Evolutionary conservation across 2,888 invertebrate genomes (phyloP).

Genomic region (Theodoxus fluviatilis): DNA sequence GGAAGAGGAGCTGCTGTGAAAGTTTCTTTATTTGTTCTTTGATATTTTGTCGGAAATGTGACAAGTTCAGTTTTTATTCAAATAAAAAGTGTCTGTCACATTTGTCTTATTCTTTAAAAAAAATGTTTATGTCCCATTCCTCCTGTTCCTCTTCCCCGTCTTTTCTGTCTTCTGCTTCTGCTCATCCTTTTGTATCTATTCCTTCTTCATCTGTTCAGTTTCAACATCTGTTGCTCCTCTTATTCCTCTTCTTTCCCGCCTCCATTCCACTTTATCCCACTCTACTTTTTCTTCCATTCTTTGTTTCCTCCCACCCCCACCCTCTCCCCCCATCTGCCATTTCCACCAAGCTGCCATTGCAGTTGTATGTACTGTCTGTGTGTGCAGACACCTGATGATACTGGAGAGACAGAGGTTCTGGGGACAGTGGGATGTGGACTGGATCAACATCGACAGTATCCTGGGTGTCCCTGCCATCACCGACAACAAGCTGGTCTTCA

Average conservation of each 20-base stretch:
- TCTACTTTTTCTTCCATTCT: neutral
- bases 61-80: neutral
- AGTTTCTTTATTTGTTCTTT: neutral
- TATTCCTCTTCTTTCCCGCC: neutral
- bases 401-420: slow-evolving; percentile 76
- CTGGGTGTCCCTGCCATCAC: slow-evolving; percentile 73
- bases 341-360: neutral
- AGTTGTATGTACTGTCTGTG: slow-evolving; percentile 17
- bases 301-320: no score
- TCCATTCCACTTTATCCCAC: neutral
- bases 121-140: neutral
- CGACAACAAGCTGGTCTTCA: slow-evolving; percentile 74
- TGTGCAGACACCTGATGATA: slow-evolving; percentile 77
- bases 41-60: neutral
- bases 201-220: neutral
- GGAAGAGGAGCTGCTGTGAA: neutral
- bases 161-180: neutral
- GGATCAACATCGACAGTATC: slow-evolving; percentile 79
- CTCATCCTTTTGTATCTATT: neutral
- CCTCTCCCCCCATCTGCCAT: no score
- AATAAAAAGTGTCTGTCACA: neutral
- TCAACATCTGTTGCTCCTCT: neutral
- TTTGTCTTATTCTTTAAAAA: neutral
- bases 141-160: neutral
- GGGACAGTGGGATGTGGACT: slow-evolving; percentile 80